A percentile compares a stretch with the other conserved stretches of the same genome.
These are phyloP conservation scores for Pandion haliaetus DNA, from an alignment of 2,113 vertebrate genomes.

Conservation along the genomic window DNA sequence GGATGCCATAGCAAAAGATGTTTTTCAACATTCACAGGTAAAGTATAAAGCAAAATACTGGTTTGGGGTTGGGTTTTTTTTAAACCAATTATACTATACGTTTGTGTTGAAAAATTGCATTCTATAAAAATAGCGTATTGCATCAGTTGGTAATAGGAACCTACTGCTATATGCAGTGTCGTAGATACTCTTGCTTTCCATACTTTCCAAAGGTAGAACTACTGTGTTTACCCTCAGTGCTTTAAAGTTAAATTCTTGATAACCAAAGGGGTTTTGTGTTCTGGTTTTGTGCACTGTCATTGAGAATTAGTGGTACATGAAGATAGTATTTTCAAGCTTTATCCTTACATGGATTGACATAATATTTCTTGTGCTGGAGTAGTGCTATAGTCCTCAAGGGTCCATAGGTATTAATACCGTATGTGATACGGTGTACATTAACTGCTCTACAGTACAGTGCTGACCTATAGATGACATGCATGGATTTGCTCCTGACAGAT, in stretches of 20 bases:
- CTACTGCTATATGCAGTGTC: not conserved
- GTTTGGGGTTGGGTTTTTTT: not conserved
- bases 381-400: not conserved
- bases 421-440: not conserved
- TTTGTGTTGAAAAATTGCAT: not conserved
- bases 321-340: not conserved
- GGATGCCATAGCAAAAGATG: constrained; percentile 91
- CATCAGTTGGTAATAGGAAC: not conserved
- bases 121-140: not conserved
- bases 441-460: not conserved
- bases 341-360: not conserved
- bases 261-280: not conserved
- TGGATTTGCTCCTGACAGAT: constrained; percentile 27
- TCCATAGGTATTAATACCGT: not conserved
- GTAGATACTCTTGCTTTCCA: not conserved
- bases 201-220: not conserved
- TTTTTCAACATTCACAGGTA: constrained; percentile 95
- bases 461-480: not conserved
- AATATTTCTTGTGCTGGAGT: not conserved
- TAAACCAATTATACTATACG: accelerated
- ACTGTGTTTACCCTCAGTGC: not conserved
- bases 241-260: not conserved
- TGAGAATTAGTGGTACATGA: not conserved
- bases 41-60: not conserved
- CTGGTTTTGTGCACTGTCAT: not conserved